Evolutionary conservation across 1,140 invertebrate genomes (phyloP).

Genomic region (Thaumetopoea pityocampa): DNA sequence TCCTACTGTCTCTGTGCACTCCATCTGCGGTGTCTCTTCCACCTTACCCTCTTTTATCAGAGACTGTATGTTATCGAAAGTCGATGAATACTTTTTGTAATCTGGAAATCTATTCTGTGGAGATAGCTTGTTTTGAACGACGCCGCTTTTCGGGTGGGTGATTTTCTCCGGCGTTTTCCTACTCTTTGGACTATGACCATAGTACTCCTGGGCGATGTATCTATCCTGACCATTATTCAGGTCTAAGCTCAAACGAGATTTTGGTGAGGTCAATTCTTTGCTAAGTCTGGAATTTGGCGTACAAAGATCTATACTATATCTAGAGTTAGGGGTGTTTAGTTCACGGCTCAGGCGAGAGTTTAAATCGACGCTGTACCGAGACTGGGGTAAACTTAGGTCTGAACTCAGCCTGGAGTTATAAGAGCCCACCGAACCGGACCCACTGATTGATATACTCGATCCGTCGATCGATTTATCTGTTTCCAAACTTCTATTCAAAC

Average conservation of each 20-base stretch:
- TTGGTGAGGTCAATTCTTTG: constrained; percentile 77
- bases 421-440: constrained; percentile 75
- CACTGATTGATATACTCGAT: constrained; percentile 72
- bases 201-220: constrained; percentile 73
- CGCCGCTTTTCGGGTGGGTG: constrained; percentile 43
- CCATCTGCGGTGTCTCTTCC: constrained; percentile 59
- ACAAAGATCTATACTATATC: constrained; percentile 78
- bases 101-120: constrained; percentile 77
- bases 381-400: constrained; percentile 77
- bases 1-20: constrained; percentile 72
- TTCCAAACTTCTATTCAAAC: constrained; percentile 59
- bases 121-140: constrained; percentile 66
- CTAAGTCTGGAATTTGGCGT: constrained; percentile 75
- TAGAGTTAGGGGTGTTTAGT: constrained; percentile 77
- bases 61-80: constrained; percentile 87
- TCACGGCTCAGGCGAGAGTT: constrained; percentile 77
- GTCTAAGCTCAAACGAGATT: constrained; percentile 77
- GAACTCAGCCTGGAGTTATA: constrained; percentile 78
- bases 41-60: constrained; percentile 82
- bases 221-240: constrained; percentile 76
- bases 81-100: constrained; percentile 83
- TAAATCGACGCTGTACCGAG: constrained; percentile 76
- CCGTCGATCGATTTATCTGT: constrained; percentile 71
- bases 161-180: constrained; percentile 66
- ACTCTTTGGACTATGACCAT: constrained; percentile 71